These are phyloP conservation scores for Peromyscus attwateri DNA, from an alignment of 2,797 vertebrate species.

Conservation along the genomic window DNA sequence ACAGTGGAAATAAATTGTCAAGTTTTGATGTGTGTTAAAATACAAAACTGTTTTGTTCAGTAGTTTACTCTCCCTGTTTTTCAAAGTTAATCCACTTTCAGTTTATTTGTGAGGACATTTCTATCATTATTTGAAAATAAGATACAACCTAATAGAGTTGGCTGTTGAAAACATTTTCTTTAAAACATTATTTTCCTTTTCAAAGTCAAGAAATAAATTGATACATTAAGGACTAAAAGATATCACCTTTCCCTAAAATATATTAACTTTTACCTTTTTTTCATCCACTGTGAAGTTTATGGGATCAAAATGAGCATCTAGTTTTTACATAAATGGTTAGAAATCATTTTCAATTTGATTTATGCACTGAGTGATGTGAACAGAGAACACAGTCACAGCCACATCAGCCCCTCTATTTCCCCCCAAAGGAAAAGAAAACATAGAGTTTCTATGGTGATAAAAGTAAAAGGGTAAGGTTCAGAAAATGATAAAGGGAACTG, in stretches of 20 bases:
- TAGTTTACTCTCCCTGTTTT: neutral
- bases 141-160: slow-evolving; percentile 22
- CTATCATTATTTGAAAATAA: slow-evolving; percentile 58
- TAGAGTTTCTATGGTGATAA: neutral
- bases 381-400: neutral
- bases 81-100: slow-evolving; percentile 37
- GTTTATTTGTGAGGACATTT: slow-evolving; percentile 38
- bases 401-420: neutral
- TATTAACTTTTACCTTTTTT: slow-evolving; percentile 58
- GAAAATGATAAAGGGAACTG: neutral
- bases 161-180: slow-evolving; percentile 19
- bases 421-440: neutral
- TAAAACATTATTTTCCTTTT: slow-evolving; percentile 58
- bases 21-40: slow-evolving; percentile 49
- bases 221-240: slow-evolving; percentile 43
- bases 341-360: slow-evolving; percentile 25
- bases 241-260: neutral
- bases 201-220: slow-evolving; percentile 62
- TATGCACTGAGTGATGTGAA: slow-evolving; percentile 50
- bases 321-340: slow-evolving; percentile 50
- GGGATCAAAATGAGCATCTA: neutral
- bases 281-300: slow-evolving; percentile 5
- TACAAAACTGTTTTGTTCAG: neutral
- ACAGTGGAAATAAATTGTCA: slow-evolving; percentile 17
- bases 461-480: slow-evolving; percentile 15